Evolutionary conservation across 2,797 vertebrate species (phyloP).

Genomic region (Brachyrhaphis roseni): DNA sequence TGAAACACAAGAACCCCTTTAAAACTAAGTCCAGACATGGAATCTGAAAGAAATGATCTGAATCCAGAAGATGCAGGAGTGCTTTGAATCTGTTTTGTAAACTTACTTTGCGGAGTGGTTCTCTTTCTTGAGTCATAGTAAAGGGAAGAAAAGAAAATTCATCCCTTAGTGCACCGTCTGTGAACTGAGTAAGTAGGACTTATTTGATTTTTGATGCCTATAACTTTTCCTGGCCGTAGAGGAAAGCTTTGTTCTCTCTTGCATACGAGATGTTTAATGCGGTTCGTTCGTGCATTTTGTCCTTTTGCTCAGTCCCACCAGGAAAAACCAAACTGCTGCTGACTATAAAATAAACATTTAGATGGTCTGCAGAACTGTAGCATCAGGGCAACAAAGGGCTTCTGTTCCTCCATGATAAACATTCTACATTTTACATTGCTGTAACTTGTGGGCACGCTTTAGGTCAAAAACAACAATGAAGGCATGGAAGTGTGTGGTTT

Average conservation of each 20-base stretch:
- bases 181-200: slow-evolving; percentile 69
- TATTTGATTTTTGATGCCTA: slow-evolving; percentile 55
- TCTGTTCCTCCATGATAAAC: slow-evolving; percentile 28
- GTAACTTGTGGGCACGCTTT: slow-evolving; percentile 43
- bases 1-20: slow-evolving; percentile 38
- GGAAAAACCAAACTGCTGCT: slow-evolving; percentile 34
- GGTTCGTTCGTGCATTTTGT: slow-evolving; percentile 24
- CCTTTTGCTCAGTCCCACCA: slow-evolving; percentile 16
- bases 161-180: slow-evolving; percentile 48
- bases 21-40: slow-evolving; percentile 34
- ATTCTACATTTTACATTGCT: slow-evolving; percentile 41
- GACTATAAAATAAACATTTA: slow-evolving; percentile 58
- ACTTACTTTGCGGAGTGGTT: slow-evolving; percentile 26
- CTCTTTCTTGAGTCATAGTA: slow-evolving; percentile 25
- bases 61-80: slow-evolving; percentile 24
- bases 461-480: slow-evolving; percentile 54
- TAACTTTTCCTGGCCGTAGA: slow-evolving; percentile 19
- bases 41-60: slow-evolving; percentile 19
- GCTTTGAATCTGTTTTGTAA: slow-evolving; percentile 16
- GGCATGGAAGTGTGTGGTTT: slow-evolving; percentile 36
- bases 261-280: slow-evolving; percentile 38
- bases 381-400: slow-evolving; percentile 23
- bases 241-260: slow-evolving; percentile 15
- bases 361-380: slow-evolving; percentile 11
- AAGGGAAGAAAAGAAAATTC: slow-evolving; percentile 38